Evolutionary conservation across 2,888 invertebrate genomes (phyloP), one percentile per base, ranked within the genome.

Genomic region (Desoria tigrina): DNA sequence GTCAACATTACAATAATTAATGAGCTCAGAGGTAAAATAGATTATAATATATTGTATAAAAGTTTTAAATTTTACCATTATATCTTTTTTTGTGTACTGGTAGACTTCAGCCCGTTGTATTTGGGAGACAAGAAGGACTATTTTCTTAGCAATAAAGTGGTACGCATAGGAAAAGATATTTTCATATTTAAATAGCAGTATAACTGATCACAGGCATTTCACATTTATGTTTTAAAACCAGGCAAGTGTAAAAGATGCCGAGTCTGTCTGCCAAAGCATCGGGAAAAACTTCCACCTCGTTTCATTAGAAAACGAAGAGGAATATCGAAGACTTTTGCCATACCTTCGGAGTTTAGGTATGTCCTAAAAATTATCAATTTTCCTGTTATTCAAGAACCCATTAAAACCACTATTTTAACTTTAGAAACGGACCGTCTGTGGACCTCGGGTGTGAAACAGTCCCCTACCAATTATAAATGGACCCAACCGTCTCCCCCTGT

Each of bases 221-320:
- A n/a, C n/a, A n/a, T n/a, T n/a, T 16, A 24, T 51, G 11, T 14
- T 2, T 51, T 3, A 24, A 6, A 16, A 18, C 24, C 24, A 65
- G 68, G 49, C 68, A 2, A 63, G 58, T 45, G 56, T 42, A 2
- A 2, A 14, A 26, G 57, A 54, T 2, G 68, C 65, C 0, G n/a
- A 28, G 1, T 21, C 50, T 27, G 63, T 63, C 0, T 69, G 68
- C 28, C 37, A 63, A 63, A 63, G 50, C 42, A 61, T 65, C 1
- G 68, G 68, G 23, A 60, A 63, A 32, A 55, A 45, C 1, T 69
- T 63, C 27, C 62, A 61, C 0, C n/a, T 69, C 21, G 60, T 69
- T 1, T 18, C 50, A 0, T 26, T 69, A 21, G 68, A 69, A 61
- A 65, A 28, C 37, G 50, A 21, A 3, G 27, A 39, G 3, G 68